A percentile compares a stretch with the other conserved stretches of the same genome.
Evolutionary conservation across 1,140 invertebrate genomes (phyloP).

Genomic region (Helicorthomorpha holstii): DNA sequence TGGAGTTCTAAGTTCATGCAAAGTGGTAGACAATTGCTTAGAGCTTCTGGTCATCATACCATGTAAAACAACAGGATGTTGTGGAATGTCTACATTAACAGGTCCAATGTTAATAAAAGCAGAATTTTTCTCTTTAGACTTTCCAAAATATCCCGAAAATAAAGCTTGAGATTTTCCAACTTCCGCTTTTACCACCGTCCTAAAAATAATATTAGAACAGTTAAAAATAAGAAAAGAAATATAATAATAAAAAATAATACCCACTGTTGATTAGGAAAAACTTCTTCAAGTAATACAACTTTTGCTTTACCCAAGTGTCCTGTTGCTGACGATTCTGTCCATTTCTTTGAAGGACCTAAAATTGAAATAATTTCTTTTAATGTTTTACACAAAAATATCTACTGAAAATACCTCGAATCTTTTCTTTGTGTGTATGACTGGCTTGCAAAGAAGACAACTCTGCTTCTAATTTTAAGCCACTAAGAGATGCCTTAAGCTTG

Average conservation of each 20-base stretch:
- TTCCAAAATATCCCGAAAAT: conserved; percentile 61
- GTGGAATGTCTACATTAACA: conserved; percentile 84
- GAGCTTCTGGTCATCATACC: conserved; percentile 92
- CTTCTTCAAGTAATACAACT: conserved; percentile 79
- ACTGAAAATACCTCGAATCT: conserved; percentile 38
- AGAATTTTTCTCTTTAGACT: conserved; percentile 68
- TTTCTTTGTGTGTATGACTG: conserved; percentile 47
- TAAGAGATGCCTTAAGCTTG: conserved; percentile 69
- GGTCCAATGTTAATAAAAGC: conserved; percentile 70
- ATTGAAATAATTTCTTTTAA: not conserved
- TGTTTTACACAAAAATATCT: conserved; percentile 13
- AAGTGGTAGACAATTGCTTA: conserved; percentile 75
- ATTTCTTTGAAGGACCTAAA: conserved; percentile 19
- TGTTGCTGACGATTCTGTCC: conserved; percentile 68
- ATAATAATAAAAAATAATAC: not conserved
- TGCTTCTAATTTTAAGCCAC: conserved; percentile 79
- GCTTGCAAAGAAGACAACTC: conserved; percentile 70
- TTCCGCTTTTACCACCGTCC: conserved; percentile 82
- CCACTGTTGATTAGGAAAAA: conserved; percentile 43
- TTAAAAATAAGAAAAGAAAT: not conserved
- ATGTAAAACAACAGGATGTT: conserved; percentile 88
- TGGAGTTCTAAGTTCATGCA: conserved; percentile 37
- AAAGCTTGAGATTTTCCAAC: conserved; percentile 80
- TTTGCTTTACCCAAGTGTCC: conserved; percentile 80
- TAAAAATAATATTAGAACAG: conserved; percentile 20